Evolutionary conservation across 2,797 vertebrate species (phyloP).

Genomic region (Esox lucius): DNA sequence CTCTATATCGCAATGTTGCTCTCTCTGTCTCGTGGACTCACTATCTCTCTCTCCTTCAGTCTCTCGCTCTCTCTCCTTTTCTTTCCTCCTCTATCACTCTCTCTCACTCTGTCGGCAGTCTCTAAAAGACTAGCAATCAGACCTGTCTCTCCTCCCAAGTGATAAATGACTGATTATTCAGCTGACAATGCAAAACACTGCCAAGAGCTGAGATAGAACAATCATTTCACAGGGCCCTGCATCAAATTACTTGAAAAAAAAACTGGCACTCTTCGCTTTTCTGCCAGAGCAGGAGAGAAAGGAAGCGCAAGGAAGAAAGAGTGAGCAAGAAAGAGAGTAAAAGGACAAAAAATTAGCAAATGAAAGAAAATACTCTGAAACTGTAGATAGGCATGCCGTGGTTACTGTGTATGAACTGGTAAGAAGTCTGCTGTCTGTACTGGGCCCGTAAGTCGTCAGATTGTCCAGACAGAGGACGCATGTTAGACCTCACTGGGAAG

Average conservation of each 20-base stretch:
- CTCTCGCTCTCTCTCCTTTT: not conserved
- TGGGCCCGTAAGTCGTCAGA: not conserved
- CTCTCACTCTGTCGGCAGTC: not conserved
- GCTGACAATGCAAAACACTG: conserved; percentile 20
- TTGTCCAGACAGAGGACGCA: not conserved
- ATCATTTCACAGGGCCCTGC: conserved; percentile 11
- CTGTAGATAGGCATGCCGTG: not conserved
- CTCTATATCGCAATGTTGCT: not conserved
- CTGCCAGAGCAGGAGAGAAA: not conserved
- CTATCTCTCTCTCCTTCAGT: no score
- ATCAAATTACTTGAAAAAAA: conserved; percentile 13
- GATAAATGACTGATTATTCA: conserved; percentile 17
- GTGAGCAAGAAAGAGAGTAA: not conserved
- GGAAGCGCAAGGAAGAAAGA: not conserved
- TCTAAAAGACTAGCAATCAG: not conserved
- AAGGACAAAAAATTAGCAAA: not conserved
- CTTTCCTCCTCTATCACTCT: not conserved
- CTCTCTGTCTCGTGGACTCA: no score
- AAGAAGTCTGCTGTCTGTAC: not conserved
- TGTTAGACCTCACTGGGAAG: not conserved
- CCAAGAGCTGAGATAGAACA: conserved; percentile 14
- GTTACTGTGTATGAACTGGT: not conserved
- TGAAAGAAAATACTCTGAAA: not conserved
- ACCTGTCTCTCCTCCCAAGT: not conserved
- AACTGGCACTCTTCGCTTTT: not conserved